A percentile compares a stretch with the other conserved stretches of the same genome.
Conservation (phyloP, 2,797 vertebrate species). For the Sciurus vulgaris region DNA sequence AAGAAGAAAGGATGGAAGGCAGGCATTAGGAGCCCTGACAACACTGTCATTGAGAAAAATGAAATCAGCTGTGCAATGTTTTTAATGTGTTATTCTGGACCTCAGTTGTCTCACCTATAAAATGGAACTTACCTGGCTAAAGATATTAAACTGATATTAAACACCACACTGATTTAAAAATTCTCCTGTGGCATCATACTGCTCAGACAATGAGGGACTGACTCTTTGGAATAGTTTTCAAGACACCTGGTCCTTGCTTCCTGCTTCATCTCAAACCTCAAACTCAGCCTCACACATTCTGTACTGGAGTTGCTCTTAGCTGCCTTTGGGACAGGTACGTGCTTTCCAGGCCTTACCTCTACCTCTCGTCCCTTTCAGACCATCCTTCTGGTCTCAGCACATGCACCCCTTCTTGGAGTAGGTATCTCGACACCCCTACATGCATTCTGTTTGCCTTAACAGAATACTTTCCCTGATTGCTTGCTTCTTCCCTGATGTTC, state of each 20-base stretch:
- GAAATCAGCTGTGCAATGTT: neutral
- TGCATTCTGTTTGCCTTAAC: neutral
- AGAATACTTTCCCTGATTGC: neutral
- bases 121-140: neutral
- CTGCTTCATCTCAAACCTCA: neutral
- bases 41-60: neutral
- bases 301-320: neutral
- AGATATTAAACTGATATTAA: neutral
- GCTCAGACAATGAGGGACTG: neutral
- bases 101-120: neutral
- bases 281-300: neutral
- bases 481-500: neutral
- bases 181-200: neutral
- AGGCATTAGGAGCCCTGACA: neutral
- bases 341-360: neutral
- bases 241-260: neutral
- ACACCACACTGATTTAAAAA: neutral
- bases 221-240: neutral
- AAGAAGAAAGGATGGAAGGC: neutral
- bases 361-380: too few species aligned
- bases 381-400: too few species aligned
- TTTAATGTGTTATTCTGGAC: neutral
- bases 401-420: rapidly evolving
- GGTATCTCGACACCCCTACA: neutral
- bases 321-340: neutral